Evolutionary conservation across 2,888 invertebrate genomes (phyloP).

Genomic region (Oscheius sp.): DNA sequence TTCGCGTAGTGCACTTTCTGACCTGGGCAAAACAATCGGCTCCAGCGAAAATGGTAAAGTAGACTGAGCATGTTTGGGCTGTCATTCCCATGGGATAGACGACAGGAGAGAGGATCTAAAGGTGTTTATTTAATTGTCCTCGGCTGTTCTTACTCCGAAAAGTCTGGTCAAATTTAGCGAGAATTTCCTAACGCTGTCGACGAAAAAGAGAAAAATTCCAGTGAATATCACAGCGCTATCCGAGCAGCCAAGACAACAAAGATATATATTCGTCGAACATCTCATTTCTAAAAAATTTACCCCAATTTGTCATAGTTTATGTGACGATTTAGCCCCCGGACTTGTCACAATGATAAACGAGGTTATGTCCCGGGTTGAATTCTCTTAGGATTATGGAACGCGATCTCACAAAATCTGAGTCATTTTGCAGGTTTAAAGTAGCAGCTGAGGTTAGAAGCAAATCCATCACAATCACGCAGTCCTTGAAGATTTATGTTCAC

Average conservation of each 20-base stretch:
- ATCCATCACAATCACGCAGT: constrained; percentile 23
- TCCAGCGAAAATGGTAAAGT: constrained; percentile 70
- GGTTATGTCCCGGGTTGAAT: constrained; percentile 16
- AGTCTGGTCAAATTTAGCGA: constrained; percentile 54
- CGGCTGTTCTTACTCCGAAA: constrained; percentile 35
- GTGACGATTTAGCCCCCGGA: constrained; percentile 12
- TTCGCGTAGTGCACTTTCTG: not conserved
- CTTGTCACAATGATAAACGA: constrained; percentile 21
- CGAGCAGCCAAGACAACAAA: constrained; percentile 66
- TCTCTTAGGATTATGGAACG: constrained; percentile 11
- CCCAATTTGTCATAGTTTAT: not conserved
- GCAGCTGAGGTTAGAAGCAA: constrained; percentile 21
- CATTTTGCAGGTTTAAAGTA: constrained; percentile 6
- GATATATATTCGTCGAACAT: constrained; percentile 64
- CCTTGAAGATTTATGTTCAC: not conserved
- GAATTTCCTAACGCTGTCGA: constrained; percentile 57
- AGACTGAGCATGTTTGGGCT: constrained; percentile 70
- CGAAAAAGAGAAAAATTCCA: constrained; percentile 62
- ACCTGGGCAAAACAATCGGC: constrained; percentile 68
- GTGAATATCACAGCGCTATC: constrained; percentile 64
- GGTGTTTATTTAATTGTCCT: not conserved
- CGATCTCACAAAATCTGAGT: not conserved
- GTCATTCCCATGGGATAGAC: constrained; percentile 68
- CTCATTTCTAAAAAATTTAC: constrained; percentile 57
- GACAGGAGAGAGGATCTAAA: constrained; percentile 55